Evolutionary conservation across 2,888 invertebrate genomes (phyloP).

Genomic region (Platycheirus albimanus): DNA sequence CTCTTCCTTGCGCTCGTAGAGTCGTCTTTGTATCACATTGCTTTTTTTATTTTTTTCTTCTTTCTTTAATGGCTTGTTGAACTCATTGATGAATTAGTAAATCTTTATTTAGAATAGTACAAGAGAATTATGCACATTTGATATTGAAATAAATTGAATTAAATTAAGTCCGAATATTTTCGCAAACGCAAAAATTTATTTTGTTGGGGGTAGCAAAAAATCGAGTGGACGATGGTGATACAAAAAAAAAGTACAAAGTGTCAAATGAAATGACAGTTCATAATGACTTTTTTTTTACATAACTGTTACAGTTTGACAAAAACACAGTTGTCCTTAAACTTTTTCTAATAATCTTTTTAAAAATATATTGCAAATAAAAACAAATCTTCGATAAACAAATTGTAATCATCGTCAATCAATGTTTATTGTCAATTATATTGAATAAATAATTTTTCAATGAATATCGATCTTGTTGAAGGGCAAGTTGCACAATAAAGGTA

Average conservation of each 20-base stretch:
- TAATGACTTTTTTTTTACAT: slow-evolving; percentile 24
- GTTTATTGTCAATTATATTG: no score
- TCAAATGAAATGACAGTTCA: slow-evolving; percentile 26
- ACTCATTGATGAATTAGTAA: slow-evolving; percentile 8
- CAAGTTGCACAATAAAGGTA: no score
- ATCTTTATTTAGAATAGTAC: slow-evolving; percentile 26
- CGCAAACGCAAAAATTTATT: slow-evolving; percentile 52
- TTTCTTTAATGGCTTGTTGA: slow-evolving; percentile 4
- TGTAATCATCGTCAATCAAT: no score
- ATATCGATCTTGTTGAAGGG: no score
- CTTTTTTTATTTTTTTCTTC: slow-evolving; percentile 29
- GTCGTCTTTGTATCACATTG: slow-evolving; percentile 61
- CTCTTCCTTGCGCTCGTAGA: slow-evolving; percentile 38
- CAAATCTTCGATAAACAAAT: no score
- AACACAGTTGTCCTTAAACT: slow-evolving; percentile 1
- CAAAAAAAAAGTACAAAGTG: slow-evolving; percentile 54
- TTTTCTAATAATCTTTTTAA: no score
- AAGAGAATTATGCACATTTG: slow-evolving; percentile 32
- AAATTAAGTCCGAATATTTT: slow-evolving; percentile 59
- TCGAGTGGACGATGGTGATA: slow-evolving; percentile 30
- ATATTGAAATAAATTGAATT: slow-evolving; percentile 58
- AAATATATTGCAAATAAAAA: no score
- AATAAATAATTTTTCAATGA: no score
- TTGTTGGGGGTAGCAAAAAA: slow-evolving; percentile 54
- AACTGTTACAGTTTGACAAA: background rate